These are phyloP conservation scores for Lateolabrax maculatus DNA, from an alignment of 2,797 vertebrate genomes.

Conservation along the genomic window DNA sequence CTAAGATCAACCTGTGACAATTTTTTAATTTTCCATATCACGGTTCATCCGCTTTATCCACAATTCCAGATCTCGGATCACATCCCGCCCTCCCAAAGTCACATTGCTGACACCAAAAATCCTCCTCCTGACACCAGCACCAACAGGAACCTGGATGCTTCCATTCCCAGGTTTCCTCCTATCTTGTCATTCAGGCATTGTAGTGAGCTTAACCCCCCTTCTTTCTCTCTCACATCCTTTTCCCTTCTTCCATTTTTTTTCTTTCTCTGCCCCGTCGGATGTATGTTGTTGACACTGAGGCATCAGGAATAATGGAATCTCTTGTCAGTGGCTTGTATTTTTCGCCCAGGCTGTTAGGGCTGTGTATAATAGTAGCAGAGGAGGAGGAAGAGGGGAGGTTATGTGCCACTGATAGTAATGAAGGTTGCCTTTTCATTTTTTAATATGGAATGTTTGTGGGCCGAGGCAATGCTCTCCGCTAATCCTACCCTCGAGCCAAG, in stretches of 20 bases:
- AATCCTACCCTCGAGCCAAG: conserved; percentile 86
- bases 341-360: conserved; percentile 77
- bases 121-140: conserved; percentile 51
- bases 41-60: conserved; percentile 34
- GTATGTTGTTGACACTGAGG: conserved; percentile 82
- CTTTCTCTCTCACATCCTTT: conserved; percentile 65
- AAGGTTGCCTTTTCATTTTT: conserved; percentile 87
- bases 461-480: conserved; percentile 79
- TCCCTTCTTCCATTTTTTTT: conserved; percentile 59
- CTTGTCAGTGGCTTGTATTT: conserved; percentile 83
- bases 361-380: conserved; percentile 79
- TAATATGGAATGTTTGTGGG: conserved; percentile 88
- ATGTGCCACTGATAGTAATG: conserved; percentile 87
- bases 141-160: conserved; percentile 62
- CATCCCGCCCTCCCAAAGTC: conserved; percentile 39
- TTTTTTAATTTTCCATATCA: conserved; percentile 55
- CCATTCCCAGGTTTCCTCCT: conserved; percentile 72
- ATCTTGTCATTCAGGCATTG: conserved; percentile 79
- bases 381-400: conserved; percentile 77
- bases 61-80: conserved; percentile 47
- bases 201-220: conserved; percentile 75
- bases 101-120: conserved; percentile 59
- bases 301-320: conserved; percentile 86
- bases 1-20: conserved; percentile 13
- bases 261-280: conserved; percentile 77